Base-by-base conservation (phyloP, 2,888 invertebrate genomes). In the Nemurella pictetii region DNA sequence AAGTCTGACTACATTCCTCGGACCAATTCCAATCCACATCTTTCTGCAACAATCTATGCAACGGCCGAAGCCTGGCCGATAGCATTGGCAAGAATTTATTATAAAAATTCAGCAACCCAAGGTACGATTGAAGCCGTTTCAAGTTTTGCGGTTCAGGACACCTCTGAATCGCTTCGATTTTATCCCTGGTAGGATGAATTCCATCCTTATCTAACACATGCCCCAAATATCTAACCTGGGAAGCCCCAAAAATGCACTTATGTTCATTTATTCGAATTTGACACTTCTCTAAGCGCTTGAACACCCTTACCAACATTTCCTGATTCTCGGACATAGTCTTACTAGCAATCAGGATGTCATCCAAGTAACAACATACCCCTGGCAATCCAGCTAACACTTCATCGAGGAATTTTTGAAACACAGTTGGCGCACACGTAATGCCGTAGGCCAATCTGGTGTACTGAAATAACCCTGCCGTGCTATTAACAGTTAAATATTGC, bases 371-470 rank as follows among this genome's bases (percentile, higher is more conserved):
- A 27, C 80, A 78, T 12, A 86, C 84, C n/a, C 83, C 85, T 7
- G 82, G 82, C 9, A 86, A 72, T n/a, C 85, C 87, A 15, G 7
- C 15, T 15, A 87, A 27, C 1, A 87, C 30, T 12, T 77, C 32
- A 72, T 87, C 87, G 85, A 87, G 87, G 9, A 86, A 80, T 26
- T 29, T 26, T 85, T 88, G 88, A 85, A 88, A 89, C 77, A 88
- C 88, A 26, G 86, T 87, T 27, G 88, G 87, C 20, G 88, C 88
- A 81, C 86, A 86, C 75, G 86, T 86, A 80, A 88, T 87, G 12
- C 88, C 88, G 87, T 87, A 88, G 25, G 88, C 88, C 80, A 88
- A 85, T n/a, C 87, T 80, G 80, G 85, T 88, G 85, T 86, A 88
- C 25, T 85, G 83, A 86, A 87, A 88, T 73, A 88, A 86, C 27